Evolutionary conservation across 2,888 invertebrate genomes (phyloP).

Genomic region (Lysandra bellargus): DNA sequence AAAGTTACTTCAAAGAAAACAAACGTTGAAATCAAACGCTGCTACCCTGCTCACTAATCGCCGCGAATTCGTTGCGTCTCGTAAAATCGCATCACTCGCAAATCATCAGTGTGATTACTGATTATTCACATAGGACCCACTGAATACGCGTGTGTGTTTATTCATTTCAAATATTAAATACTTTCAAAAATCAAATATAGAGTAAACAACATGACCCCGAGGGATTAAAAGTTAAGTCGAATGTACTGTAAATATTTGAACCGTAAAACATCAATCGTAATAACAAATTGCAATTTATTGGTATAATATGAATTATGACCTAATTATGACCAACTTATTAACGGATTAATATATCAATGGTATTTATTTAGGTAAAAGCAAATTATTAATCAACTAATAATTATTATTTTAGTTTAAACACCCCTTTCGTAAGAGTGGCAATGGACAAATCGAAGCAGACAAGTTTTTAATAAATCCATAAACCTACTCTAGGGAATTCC

Average conservation of each 20-base stretch:
- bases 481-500: too few relatives aligned
- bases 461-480: not conserved
- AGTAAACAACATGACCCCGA: constrained; percentile 1
- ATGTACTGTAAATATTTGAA: constrained; percentile 14
- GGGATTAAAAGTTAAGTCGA: constrained; percentile 7
- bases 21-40: not conserved
- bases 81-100: not conserved
- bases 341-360: not conserved
- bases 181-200: not conserved
- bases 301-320: not conserved
- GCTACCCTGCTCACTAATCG: not conserved
- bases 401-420: not conserved
- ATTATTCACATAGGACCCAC: not conserved
- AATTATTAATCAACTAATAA: not conserved
- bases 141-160: not conserved
- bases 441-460: not conserved
- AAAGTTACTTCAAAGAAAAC: not conserved
- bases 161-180: not conserved
- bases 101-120: not conserved
- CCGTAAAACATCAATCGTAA: constrained; percentile 1
- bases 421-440: not conserved
- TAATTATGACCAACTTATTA: not conserved
- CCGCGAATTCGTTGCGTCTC: not conserved
- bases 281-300: constrained; percentile 8
- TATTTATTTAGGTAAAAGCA: not conserved